These are phyloP conservation scores for Iguana delicatissima DNA, from an alignment of 2,797 vertebrate species.

Conservation along the genomic window DNA sequence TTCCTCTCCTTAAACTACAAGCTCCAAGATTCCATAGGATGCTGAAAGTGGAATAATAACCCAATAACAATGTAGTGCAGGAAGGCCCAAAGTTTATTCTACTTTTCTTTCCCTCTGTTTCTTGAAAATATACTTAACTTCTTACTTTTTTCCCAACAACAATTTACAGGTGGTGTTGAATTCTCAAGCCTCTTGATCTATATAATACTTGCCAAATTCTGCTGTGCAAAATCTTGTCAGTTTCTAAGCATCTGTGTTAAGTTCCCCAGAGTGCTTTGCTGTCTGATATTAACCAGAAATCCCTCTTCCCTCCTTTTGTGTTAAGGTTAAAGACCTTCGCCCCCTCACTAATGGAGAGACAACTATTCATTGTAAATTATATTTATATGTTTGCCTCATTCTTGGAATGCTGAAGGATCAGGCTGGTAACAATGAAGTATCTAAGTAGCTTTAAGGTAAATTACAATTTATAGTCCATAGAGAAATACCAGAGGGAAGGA, in stretches of 20 bases:
- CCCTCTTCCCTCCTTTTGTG: not conserved
- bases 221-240: not conserved
- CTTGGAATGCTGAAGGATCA: too few species aligned
- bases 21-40: too few species aligned
- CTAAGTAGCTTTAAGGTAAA: not conserved
- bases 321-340: not conserved
- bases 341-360: not conserved
- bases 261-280: not conserved
- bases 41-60: too few species aligned
- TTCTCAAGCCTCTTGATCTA: constrained; percentile 5
- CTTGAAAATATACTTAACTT: not conserved
- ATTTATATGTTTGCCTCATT: not conserved
- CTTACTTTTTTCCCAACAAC: not conserved
- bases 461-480: too few species aligned
- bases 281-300: not conserved
- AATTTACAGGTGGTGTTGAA: constrained; percentile 6
- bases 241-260: not conserved
- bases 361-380: not conserved
- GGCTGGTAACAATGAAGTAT: not conserved
- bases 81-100: too few species aligned
- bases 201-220: not conserved
- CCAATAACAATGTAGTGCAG: too few species aligned
- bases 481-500: too few species aligned
- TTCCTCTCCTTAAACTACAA: too few species aligned
- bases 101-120: not conserved